Conservation (phyloP, 1,140 invertebrate species). For the Cephus cinctus region DNA sequence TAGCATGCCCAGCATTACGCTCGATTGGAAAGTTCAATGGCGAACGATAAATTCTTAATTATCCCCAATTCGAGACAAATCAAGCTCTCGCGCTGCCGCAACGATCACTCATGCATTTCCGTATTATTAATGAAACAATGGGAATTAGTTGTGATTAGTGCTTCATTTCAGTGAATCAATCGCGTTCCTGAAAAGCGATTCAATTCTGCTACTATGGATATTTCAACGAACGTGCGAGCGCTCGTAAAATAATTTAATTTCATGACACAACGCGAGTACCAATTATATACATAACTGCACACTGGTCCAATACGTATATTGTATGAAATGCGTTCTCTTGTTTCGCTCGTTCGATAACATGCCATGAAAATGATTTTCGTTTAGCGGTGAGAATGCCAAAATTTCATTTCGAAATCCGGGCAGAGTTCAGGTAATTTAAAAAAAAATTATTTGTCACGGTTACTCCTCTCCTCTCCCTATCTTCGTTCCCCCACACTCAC, state of each 20-base stretch:
- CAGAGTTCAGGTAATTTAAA: neutral
- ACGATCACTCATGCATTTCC: constrained; percentile 22
- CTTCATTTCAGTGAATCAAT: constrained; percentile 35
- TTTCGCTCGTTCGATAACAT: constrained; percentile 8
- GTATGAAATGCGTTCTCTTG: too few relatives aligned
- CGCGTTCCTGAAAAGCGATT: constrained; percentile 33
- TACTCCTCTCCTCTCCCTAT: neutral
- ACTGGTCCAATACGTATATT: too few relatives aligned
- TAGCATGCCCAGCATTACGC: too few relatives aligned
- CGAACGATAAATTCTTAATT: constrained; percentile 33
- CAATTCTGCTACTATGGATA: constrained; percentile 35
- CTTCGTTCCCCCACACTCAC: too few relatives aligned
- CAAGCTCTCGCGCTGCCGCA: constrained; percentile 25
- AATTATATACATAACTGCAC: too few relatives aligned
- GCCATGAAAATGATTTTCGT: neutral
- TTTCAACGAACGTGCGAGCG: constrained; percentile 27
- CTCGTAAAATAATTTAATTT: constrained; percentile 35
- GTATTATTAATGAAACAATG: constrained; percentile 38
- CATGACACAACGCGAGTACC: constrained; percentile 23
- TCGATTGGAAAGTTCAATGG: too few relatives aligned
- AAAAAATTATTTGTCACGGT: too few relatives aligned
- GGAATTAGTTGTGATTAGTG: constrained; percentile 39
- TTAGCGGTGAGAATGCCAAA: too few relatives aligned
- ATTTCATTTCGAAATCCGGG: too few relatives aligned
- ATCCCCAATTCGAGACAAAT: constrained; percentile 33